Conservation (phyloP, 2,113 vertebrate genomes). For the Cromileptes altivelis region DNA sequence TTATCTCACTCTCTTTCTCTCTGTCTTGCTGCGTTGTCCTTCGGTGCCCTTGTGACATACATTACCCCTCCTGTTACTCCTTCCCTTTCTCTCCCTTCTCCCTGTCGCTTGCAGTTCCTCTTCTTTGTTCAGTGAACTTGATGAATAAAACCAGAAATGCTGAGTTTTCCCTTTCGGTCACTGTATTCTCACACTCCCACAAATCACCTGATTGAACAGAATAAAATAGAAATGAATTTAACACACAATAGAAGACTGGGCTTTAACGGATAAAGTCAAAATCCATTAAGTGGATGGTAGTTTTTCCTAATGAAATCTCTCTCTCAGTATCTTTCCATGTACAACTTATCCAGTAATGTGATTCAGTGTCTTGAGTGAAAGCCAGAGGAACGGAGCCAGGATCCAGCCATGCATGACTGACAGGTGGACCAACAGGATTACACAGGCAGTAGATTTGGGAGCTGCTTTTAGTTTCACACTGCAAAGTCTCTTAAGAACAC, state of each 20-base stretch:
- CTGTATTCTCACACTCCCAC: slow-evolving; percentile 12
- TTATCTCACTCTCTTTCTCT: slow-evolving; percentile 38
- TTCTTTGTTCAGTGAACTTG: slow-evolving; percentile 36
- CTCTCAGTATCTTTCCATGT: not conserved
- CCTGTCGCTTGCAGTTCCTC: slow-evolving; percentile 29
- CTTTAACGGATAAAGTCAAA: slow-evolving; percentile 14
- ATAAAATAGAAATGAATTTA: not conserved
- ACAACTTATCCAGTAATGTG: slow-evolving; percentile 32
- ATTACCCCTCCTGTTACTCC: not conserved
- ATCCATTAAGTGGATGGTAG: slow-evolving; percentile 10
- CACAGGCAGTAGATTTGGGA: slow-evolving; percentile 35
- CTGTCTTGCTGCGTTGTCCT: slow-evolving; percentile 22
- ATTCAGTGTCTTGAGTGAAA: slow-evolving; percentile 13
- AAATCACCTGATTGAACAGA: not conserved
- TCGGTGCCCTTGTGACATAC: slow-evolving; percentile 25
- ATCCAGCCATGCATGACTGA: slow-evolving; percentile 28
- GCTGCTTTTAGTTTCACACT: slow-evolving; percentile 27
- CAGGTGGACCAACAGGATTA: slow-evolving; percentile 58
- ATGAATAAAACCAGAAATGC: not conserved
- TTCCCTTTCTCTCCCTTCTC: not conserved
- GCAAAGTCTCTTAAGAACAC: slow-evolving; percentile 1
- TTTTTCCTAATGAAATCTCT: slow-evolving; percentile 17
- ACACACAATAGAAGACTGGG: not conserved
- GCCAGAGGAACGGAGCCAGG: not conserved
- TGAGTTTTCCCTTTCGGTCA: slow-evolving; percentile 16